Evolutionary conservation across 2,797 vertebrate species (phyloP).

Genomic region (Champsocephalus esox): DNA sequence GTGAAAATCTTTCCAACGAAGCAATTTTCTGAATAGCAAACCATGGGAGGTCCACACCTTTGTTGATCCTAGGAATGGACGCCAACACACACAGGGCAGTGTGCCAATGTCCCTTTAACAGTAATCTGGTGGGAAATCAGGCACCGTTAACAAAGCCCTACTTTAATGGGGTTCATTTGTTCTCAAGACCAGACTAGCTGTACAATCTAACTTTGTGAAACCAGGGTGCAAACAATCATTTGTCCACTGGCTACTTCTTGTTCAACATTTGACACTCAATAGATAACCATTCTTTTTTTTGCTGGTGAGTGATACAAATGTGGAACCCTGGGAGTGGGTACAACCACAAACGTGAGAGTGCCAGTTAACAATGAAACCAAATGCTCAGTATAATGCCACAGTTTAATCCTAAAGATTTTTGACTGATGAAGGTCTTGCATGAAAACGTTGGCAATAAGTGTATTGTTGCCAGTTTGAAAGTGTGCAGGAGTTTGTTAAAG

Average conservation of each 20-base stretch:
- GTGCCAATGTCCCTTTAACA: neutral
- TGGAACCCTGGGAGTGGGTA: too few relatives aligned
- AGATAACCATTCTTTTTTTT: too few relatives aligned
- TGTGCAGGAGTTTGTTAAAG: too few relatives aligned
- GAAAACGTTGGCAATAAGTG: too few relatives aligned
- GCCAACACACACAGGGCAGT: conserved; percentile 15
- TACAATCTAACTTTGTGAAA: neutral
- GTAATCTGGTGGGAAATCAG: conserved; percentile 11
- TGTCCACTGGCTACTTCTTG: too few relatives aligned
- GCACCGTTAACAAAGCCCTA: neutral
- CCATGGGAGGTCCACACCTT: conserved; percentile 30
- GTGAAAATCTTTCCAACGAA: conserved; percentile 13
- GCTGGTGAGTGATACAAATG: too few relatives aligned
- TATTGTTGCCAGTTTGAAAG: too few relatives aligned
- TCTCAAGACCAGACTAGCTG: neutral
- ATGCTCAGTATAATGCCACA: neutral
- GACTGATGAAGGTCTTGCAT: too few relatives aligned
- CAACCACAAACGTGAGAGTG: neutral
- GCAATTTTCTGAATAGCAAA: conserved; percentile 7
- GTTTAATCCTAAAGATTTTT: neutral
- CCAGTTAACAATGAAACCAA: neutral
- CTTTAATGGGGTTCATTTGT: neutral
- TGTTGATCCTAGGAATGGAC: conserved; percentile 34
- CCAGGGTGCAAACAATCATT: neutral
- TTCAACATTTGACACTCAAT: too few relatives aligned